Conservation (phyloP, 2,113 vertebrate species). For the Vimba vimba region DNA sequence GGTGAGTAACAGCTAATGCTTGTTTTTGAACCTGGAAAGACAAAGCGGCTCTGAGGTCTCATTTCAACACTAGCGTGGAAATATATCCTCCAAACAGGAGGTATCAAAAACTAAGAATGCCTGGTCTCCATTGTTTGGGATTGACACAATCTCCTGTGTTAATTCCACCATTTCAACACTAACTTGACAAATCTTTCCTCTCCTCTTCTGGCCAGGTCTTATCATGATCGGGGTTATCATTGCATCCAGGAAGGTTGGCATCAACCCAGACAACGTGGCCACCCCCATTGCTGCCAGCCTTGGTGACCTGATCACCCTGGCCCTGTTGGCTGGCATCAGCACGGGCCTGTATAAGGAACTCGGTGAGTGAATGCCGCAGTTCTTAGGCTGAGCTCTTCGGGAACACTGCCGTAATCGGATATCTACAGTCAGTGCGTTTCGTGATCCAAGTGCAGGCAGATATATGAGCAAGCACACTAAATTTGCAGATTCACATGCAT, state of each 20-base stretch:
- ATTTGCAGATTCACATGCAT: background rate
- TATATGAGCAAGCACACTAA: background rate
- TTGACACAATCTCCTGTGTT: constrained; percentile 44
- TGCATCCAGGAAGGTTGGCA: constrained; percentile 92
- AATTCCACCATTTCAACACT: constrained; percentile 37
- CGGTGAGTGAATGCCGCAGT: constrained; percentile 79
- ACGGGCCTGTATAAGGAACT: constrained; percentile 92
- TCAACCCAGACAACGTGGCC: constrained; percentile 97
- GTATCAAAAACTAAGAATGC: constrained; percentile 12
- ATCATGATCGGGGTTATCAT: constrained; percentile 99
- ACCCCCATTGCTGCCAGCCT: constrained; percentile 97
- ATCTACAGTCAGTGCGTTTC: background rate
- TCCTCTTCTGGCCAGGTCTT: constrained; percentile 79
- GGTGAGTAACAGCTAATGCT: background rate
- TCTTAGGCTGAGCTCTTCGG: background rate
- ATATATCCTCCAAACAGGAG: constrained; percentile 37
- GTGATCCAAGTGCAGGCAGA: constrained; percentile 11
- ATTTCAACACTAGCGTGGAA: constrained; percentile 20
- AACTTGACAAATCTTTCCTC: constrained; percentile 22
- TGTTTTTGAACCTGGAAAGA: background rate
- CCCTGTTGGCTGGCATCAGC: constrained; percentile 94
- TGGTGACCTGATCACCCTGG: constrained; percentile 95
- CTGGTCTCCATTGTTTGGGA: constrained; percentile 31
- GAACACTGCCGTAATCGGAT: background rate
- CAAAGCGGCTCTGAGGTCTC: background rate